A percentile compares a stretch with the other conserved stretches of the same genome.
Conservation (phyloP, 2,888 invertebrate species). For the Ischnura elegans region DNA sequence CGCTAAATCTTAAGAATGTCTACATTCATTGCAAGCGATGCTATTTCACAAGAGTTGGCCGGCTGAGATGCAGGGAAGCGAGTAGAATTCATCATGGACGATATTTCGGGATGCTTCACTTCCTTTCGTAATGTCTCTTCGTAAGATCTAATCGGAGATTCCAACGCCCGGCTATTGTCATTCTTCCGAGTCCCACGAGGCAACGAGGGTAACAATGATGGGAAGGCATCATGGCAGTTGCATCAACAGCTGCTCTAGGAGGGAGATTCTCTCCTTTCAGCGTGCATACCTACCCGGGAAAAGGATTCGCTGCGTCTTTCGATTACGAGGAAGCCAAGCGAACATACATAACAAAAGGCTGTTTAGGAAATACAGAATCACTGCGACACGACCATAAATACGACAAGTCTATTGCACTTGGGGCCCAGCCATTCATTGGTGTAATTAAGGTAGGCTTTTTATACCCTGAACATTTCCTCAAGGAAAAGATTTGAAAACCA, state of each 20-base stretch:
- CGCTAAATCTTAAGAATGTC: no score
- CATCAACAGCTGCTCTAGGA: background rate
- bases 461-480: background rate
- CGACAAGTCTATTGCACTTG: background rate
- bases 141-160: constrained; percentile 10
- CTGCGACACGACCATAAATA: background rate
- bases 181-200: background rate
- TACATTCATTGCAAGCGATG: no score
- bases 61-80: no score
- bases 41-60: no score
- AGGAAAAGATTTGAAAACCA: background rate
- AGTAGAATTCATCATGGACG: background rate
- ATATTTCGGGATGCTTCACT: background rate
- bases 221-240: background rate
- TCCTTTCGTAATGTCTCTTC: background rate
- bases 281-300: background rate
- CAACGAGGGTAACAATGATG: background rate
- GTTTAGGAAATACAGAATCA: background rate
- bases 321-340: background rate
- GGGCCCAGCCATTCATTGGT: background rate
- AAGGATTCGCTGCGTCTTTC: background rate
- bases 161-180: constrained; percentile 41
- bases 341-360: background rate
- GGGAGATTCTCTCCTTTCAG: background rate
- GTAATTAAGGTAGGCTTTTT: background rate